phyloP scores from a whole-genome alignment of 2,113 vertebrate genomes.

The Serinus canaria region DNA sequence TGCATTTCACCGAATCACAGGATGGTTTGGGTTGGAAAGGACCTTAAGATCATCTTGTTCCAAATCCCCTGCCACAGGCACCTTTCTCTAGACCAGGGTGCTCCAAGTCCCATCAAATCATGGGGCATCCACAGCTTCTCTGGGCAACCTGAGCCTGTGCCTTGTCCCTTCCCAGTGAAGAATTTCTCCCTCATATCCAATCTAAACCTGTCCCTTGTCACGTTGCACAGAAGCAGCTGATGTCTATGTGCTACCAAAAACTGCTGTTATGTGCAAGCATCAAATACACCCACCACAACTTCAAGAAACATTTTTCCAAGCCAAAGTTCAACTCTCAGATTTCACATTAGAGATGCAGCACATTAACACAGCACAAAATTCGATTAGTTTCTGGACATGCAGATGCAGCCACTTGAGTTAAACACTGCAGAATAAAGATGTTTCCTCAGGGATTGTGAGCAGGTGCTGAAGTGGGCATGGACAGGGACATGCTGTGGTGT shows the following conservation, averaged over 20 bases:
- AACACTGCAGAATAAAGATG: neutral
- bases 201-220: neutral
- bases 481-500: neutral
- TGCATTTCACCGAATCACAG: neutral
- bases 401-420: neutral
- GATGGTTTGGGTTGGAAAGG: neutral
- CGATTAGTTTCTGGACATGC: neutral
- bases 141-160: neutral
- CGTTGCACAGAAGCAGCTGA: neutral
- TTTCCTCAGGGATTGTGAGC: neutral
- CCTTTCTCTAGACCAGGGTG: neutral
- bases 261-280: neutral
- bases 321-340: neutral
- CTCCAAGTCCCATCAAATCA: neutral
- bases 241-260: neutral
- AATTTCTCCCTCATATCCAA: neutral
- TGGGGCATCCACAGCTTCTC: neutral
- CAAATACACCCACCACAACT: neutral
- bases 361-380: neutral
- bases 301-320: neutral
- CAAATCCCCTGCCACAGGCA: neutral
- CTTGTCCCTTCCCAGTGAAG: neutral
- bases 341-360: neutral
- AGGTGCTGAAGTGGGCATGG: accelerated
- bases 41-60: neutral